Evolutionary conservation across 2,888 invertebrate genomes (phyloP).

Genomic region (Drosophila kokeensis): DNA sequence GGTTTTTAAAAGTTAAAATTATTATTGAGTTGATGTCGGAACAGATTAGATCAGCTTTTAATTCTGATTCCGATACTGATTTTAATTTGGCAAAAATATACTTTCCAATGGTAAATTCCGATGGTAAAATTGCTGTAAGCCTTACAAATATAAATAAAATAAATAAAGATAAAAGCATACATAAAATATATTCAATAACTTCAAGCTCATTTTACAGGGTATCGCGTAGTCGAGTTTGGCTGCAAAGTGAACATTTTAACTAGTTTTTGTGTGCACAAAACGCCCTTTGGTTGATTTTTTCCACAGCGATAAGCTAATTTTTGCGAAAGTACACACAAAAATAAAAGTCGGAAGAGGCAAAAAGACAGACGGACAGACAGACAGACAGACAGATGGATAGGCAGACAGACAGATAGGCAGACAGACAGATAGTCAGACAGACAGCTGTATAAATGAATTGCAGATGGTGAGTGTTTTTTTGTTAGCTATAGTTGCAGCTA

Average conservation of each 20-base stretch:
- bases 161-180: neutral
- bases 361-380: slow-evolving; percentile 5
- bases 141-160: no score
- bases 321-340: slow-evolving; percentile 73
- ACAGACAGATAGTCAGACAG: slow-evolving; percentile 42
- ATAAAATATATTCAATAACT: neutral
- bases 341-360: slow-evolving; percentile 58
- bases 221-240: slow-evolving; percentile 1
- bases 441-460: slow-evolving; percentile 78
- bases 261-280: slow-evolving; percentile 33
- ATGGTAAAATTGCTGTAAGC: neutral
- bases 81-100: neutral
- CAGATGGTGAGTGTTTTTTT: slow-evolving; percentile 51
- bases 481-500: slow-evolving; percentile 62
- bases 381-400: slow-evolving; percentile 21
- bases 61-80: neutral
- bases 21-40: neutral
- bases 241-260: neutral
- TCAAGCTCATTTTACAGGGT: neutral
- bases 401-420: slow-evolving; percentile 60
- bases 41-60: neutral
- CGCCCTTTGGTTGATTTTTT: slow-evolving; percentile 61
- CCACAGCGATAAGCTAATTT: slow-evolving; percentile 70
- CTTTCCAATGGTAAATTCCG: neutral
- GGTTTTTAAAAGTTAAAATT: neutral